A percentile compares a stretch with the other conserved stretches of the same genome.
Conservation (phyloP, 2,888 invertebrate genomes). For the Epistrophe eligans region DNA sequence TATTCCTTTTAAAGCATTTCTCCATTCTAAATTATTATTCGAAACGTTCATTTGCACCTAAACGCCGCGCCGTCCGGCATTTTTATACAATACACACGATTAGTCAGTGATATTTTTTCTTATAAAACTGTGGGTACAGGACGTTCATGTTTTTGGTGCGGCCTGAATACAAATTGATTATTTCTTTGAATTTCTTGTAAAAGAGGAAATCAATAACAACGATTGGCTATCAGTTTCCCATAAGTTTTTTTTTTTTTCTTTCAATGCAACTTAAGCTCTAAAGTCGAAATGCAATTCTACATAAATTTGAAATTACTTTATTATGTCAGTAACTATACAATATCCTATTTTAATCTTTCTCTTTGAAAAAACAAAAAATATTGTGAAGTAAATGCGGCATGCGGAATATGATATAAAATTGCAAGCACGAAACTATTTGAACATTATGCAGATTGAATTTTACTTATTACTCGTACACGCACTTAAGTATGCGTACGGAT, state of each 20-base stretch:
- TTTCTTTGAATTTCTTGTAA: slow-evolving; percentile 52
- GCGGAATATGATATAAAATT: slow-evolving; percentile 18
- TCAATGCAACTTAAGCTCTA: slow-evolving; percentile 12
- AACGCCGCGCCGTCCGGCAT: slow-evolving; percentile 68
- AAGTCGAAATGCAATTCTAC: slow-evolving; percentile 37
- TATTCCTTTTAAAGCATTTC: slow-evolving; percentile 36
- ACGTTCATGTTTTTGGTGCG: slow-evolving; percentile 54
- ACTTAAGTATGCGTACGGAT: slow-evolving; percentile 18
- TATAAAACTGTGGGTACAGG: slow-evolving; percentile 57
- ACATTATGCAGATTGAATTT: slow-evolving; percentile 25
- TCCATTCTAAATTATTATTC: slow-evolving; percentile 60
- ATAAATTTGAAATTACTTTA: slow-evolving; percentile 46
- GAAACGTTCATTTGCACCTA: slow-evolving; percentile 64
- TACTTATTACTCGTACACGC: slow-evolving; percentile 22
- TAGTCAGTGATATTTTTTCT: slow-evolving; percentile 63
- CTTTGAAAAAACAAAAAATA: slow-evolving; percentile 8
- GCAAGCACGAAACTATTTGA: slow-evolving; percentile 31
- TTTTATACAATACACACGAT: slow-evolving; percentile 50
- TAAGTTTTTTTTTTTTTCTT: background rate
- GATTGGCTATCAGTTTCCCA: slow-evolving; percentile 74
- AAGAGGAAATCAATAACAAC: slow-evolving; percentile 77
- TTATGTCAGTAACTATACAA: slow-evolving; percentile 46
- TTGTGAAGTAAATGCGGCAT: slow-evolving; percentile 21
- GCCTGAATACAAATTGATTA: slow-evolving; percentile 62
- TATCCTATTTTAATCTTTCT: slow-evolving; percentile 36